phyloP scores from a whole-genome alignment of 2,888 invertebrate species.

The Synanthedon andrenaeformis region DNA sequence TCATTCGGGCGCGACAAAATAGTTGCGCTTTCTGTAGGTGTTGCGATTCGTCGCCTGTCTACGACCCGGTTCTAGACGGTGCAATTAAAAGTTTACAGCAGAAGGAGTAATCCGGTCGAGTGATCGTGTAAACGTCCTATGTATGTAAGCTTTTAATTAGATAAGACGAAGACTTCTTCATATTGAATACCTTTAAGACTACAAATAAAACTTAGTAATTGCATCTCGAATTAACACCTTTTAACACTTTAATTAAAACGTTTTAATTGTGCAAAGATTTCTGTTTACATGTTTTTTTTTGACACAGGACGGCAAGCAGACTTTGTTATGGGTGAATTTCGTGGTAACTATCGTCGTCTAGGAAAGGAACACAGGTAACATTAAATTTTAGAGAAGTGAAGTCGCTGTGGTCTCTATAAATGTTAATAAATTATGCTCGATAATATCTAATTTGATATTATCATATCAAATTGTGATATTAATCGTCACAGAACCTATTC shows the following conservation, averaged over 20 bases:
- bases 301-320: no score
- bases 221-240: neutral
- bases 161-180: constrained; percentile 18
- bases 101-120: constrained; percentile 23
- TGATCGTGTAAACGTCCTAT: constrained; percentile 32
- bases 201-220: neutral
- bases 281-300: neutral
- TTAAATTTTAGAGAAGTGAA: no score
- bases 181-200: constrained; percentile 6
- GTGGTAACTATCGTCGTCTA: no score
- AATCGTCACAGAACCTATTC: no score
- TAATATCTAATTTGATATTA: no score
- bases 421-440: no score
- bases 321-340: no score
- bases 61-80: neutral
- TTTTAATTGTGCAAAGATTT: neutral
- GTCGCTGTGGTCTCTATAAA: no score
- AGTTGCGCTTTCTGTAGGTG: neutral
- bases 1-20: no score
- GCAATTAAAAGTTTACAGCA: constrained; percentile 6
- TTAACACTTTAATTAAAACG: neutral
- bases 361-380: no score
- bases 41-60: neutral
- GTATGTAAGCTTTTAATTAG: constrained; percentile 33
- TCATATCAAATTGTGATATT: no score